Evolutionary conservation across 2,113 vertebrate species (phyloP).

Genomic region (Orcinus orca): DNA sequence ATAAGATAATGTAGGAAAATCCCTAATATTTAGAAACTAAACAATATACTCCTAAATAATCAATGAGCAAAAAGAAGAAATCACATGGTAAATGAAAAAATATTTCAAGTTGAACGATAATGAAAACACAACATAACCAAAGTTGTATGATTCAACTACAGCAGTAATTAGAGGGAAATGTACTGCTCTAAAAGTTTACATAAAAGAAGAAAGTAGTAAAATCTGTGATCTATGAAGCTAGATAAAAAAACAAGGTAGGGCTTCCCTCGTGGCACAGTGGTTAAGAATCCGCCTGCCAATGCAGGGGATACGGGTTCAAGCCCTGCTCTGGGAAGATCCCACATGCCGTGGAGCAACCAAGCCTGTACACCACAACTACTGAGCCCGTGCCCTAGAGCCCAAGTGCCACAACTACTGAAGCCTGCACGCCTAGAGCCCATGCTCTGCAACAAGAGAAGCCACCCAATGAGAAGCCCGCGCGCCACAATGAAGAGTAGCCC

Average conservation of each 20-base stretch:
- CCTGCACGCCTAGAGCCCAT: too few species aligned
- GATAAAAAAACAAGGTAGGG: not conserved
- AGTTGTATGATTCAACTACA: not conserved
- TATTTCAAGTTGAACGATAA: not conserved
- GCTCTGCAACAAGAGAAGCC: too few species aligned
- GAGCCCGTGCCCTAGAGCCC: too few species aligned
- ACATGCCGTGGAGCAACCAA: too few species aligned
- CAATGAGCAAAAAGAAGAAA: not conserved
- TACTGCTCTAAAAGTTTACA: not conserved
- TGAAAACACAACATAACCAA: not conserved
- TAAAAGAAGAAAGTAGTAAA: not conserved
- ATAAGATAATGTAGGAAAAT: not conserved
- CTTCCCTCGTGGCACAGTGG: too few species aligned
- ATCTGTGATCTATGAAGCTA: not conserved
- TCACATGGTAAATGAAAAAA: not conserved
- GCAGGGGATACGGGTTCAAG: too few species aligned
- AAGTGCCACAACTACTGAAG: too few species aligned
- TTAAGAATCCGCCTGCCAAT: too few species aligned
- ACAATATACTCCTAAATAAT: not conserved
- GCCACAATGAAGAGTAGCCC: too few species aligned
- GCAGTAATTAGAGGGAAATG: not conserved
- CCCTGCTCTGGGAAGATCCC: too few species aligned
- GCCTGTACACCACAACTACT: too few species aligned
- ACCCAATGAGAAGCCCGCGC: too few species aligned
- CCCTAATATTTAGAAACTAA: not conserved